A percentile compares a stretch with the other conserved stretches of the same genome.
These are phyloP conservation scores for Urocolius indicus DNA, from an alignment of 2,113 vertebrate genomes.

Conservation along the genomic window DNA sequence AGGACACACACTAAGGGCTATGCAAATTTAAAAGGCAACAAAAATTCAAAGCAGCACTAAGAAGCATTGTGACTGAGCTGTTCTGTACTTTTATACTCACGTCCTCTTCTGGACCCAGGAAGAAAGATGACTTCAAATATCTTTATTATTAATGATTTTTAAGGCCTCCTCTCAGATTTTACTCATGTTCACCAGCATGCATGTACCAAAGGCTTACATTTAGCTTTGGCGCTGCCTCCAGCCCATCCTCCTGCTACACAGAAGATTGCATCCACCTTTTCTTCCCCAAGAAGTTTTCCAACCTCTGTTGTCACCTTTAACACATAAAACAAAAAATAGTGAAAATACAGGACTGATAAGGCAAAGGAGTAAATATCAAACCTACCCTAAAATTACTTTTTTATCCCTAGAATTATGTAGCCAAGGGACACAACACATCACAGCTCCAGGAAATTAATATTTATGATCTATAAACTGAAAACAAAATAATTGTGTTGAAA, in stretches of 20 bases:
- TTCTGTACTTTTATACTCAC: neutral
- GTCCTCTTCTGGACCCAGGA: neutral
- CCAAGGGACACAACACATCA: rapidly evolving
- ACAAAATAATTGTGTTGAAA: neutral
- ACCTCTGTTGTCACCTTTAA: conserved; percentile 90
- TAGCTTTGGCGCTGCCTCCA: conserved; percentile 91
- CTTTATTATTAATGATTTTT: neutral
- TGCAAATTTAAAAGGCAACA: neutral
- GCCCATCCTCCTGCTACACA: conserved; percentile 98
- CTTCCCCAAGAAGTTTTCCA: conserved; percentile 85
- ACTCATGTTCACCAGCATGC: neutral
- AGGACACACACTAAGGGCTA: neutral
- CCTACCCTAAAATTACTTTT: neutral
- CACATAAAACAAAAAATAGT: neutral
- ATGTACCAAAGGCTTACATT: conserved; percentile 79
- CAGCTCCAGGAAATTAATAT: neutral
- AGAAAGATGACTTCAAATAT: neutral
- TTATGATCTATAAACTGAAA: neutral
- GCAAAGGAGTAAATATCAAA: neutral
- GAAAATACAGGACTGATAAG: neutral
- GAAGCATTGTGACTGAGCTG: neutral
- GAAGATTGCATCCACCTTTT: conserved; percentile 93
- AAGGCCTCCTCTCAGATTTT: neutral
- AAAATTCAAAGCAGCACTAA: neutral
- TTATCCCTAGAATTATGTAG: neutral